These are phyloP conservation scores for Colletes collaris DNA, from an alignment of 2,888 invertebrate species.

Conservation along the genomic window DNA sequence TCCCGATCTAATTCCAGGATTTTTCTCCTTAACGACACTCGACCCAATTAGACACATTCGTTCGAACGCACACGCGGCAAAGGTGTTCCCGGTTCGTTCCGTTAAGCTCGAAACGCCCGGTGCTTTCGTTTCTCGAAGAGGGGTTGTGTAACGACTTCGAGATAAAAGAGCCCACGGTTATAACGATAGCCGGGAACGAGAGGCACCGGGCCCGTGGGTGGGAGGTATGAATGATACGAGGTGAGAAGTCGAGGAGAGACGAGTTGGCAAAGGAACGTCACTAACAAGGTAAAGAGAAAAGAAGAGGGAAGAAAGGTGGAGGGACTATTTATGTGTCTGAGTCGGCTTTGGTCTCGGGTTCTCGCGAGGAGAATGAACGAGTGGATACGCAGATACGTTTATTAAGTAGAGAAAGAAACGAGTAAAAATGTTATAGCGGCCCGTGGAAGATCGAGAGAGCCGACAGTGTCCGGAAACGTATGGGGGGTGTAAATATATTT, in stretches of 20 bases:
- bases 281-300: conserved; percentile 4
- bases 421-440: conserved; percentile 4
- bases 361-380: conserved; percentile 50
- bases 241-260: conserved; percentile 59
- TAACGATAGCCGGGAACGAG: conserved; percentile 50
- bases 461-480: too few relatives aligned
- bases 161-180: conserved; percentile 54
- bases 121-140: conserved; percentile 24
- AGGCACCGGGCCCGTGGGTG: conserved; percentile 41
- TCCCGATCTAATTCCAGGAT: conserved; percentile 4
- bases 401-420: conserved; percentile 51
- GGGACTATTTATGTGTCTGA: conserved; percentile 70
- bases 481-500: too few relatives aligned
- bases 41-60: conserved; percentile 48
- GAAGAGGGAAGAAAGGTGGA: conserved; percentile 28
- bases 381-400: conserved; percentile 63
- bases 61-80: conserved; percentile 16
- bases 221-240: conserved; percentile 64
- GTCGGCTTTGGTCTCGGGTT: conserved; percentile 60
- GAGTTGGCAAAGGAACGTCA: conserved; percentile 11
- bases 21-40: conserved; percentile 38
- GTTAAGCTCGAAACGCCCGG: conserved; percentile 19
- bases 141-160: conserved; percentile 20
- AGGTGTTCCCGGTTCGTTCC: conserved; percentile 7
- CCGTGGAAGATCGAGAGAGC: conserved; percentile 5